Conservation (phyloP, 2,888 invertebrate genomes). For the Andrena camellia region DNA sequence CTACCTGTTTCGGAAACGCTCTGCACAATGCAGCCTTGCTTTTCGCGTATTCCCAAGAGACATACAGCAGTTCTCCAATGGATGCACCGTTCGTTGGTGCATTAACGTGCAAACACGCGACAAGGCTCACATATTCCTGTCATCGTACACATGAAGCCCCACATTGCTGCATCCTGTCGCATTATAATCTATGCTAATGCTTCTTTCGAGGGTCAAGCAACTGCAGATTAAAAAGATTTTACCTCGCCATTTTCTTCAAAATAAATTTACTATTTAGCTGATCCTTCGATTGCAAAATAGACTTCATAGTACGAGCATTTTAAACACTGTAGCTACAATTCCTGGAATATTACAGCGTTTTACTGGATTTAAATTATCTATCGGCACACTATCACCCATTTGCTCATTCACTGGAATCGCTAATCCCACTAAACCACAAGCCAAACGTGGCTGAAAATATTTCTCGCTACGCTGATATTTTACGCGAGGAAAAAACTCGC, state of each 20-base stretch:
- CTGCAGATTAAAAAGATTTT: no score
- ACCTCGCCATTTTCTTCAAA: no score
- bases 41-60: conserved; percentile 13
- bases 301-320: background rate
- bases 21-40: conserved; percentile 29
- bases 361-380: background rate
- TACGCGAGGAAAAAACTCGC: background rate
- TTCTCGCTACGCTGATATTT: conserved; percentile 15
- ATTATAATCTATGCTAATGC: conserved; percentile 10
- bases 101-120: conserved; percentile 24
- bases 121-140: conserved; percentile 7
- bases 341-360: background rate
- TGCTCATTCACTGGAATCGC: background rate
- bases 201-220: background rate
- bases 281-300: background rate
- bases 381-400: background rate
- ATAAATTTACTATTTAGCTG: no score
- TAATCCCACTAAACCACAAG: conserved; percentile 5
- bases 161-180: background rate
- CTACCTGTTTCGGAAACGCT: background rate
- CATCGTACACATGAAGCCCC: conserved; percentile 2
- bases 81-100: background rate
- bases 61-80: conserved; percentile 7
- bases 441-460: background rate
- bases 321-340: background rate